Evolutionary conservation across 2,888 invertebrate species (phyloP).

Genomic region (Xestia xanthographa): DNA sequence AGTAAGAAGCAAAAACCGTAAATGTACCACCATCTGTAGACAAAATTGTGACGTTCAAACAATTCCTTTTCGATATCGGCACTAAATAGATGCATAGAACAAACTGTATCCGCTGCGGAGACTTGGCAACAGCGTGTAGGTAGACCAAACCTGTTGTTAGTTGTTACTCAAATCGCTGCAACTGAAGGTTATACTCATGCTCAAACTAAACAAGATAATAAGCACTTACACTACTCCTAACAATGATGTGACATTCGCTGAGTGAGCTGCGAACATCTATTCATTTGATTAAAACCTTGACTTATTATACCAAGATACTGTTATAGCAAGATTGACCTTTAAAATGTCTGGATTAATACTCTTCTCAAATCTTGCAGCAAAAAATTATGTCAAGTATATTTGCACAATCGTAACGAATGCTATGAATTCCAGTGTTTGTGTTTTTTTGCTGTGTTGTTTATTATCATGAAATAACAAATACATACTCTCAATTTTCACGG

Average conservation of each 20-base stretch:
- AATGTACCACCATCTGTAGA: neutral
- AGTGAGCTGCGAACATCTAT: conserved; percentile 43
- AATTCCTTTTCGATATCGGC: conserved; percentile 7
- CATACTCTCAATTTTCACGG: neutral
- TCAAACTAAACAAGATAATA: conserved; percentile 36
- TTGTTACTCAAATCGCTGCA: conserved; percentile 48
- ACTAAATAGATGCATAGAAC: conserved; percentile 3
- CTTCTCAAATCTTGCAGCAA: conserved; percentile 25
- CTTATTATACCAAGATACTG: conserved; percentile 22
- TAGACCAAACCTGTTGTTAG: conserved; percentile 45
- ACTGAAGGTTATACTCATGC: conserved; percentile 53
- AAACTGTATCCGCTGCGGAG: conserved; percentile 1
- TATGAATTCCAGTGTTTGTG: conserved; percentile 15
- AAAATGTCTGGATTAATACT: conserved; percentile 32
- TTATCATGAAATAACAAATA: conserved; percentile 1
- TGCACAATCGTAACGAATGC: conserved; percentile 28
- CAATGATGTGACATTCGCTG: conserved; percentile 59
- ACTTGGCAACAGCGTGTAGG: conserved; percentile 40
- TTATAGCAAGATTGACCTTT: conserved; percentile 50
- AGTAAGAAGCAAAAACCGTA: neutral
- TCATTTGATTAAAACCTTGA: conserved; percentile 49
- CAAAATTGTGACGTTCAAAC: neutral
- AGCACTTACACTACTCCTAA: conserved; percentile 27
- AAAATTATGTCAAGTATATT: conserved; percentile 56
- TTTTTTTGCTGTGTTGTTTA: conserved; percentile 20